These are phyloP conservation scores for Zaprionus camerounensis DNA, from an alignment of 1,140 invertebrate species.

Conservation along the genomic window DNA sequence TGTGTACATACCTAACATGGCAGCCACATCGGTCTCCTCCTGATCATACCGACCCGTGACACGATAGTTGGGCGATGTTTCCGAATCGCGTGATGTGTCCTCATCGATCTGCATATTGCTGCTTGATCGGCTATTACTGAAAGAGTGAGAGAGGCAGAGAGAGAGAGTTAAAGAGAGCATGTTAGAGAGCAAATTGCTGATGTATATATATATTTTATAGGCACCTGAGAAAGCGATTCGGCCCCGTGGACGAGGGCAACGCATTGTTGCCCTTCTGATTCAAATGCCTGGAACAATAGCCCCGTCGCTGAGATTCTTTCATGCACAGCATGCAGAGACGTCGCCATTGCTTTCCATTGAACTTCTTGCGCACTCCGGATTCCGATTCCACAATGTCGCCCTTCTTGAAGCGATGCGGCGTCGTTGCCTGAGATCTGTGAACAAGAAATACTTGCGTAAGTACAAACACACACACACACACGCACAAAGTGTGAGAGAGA, in stretches of 20 bases:
- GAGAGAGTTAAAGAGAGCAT: slow-evolving; percentile 3
- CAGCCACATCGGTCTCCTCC: slow-evolving; percentile 98
- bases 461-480: background rate
- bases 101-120: slow-evolving; percentile 90
- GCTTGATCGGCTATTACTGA: slow-evolving; percentile 84
- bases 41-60: slow-evolving; percentile 92
- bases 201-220: slow-evolving; percentile 7
- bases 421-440: slow-evolving; percentile 93
- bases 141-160: background rate
- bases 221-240: slow-evolving; percentile 79
- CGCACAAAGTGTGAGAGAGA: too few relatives aligned
- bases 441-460: slow-evolving; percentile 43
- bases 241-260: slow-evolving; percentile 77
- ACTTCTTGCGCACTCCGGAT: slow-evolving; percentile 98
- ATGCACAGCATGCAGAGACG: slow-evolving; percentile 95
- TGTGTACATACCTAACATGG: slow-evolving; percentile 92
- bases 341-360: slow-evolving; percentile 99
- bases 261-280: slow-evolving; percentile 86
- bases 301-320: slow-evolving; percentile 98
- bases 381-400: slow-evolving; percentile 98
- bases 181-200: background rate
- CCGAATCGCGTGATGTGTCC: slow-evolving; percentile 94
- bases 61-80: slow-evolving; percentile 93
- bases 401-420: slow-evolving; percentile 98
- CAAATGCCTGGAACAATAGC: slow-evolving; percentile 98